Conservation (phyloP, 2,888 invertebrate species). For the Ophioninae sp. region DNA sequence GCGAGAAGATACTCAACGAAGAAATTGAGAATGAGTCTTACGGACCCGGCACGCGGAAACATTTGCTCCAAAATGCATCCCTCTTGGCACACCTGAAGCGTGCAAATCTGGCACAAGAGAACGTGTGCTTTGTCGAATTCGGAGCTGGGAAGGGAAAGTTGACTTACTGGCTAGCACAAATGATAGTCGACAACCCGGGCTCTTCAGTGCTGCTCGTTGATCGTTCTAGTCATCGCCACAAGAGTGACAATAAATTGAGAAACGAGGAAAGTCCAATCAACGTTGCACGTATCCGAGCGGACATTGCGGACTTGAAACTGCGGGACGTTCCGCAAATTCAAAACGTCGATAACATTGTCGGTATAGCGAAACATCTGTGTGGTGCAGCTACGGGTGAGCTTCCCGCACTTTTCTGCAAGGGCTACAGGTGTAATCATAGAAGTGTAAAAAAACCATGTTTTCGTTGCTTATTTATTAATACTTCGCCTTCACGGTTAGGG, state of each 20-base stretch:
- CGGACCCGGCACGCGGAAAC: constrained; percentile 86
- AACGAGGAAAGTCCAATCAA: constrained; percentile 78
- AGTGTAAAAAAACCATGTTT: too few species aligned
- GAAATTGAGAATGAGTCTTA: constrained; percentile 83
- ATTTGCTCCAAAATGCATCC: constrained; percentile 90
- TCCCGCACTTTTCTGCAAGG: neutral
- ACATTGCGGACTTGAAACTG: constrained; percentile 90
- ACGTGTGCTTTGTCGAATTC: constrained; percentile 91
- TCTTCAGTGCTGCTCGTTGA: constrained; percentile 89
- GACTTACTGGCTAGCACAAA: constrained; percentile 88
- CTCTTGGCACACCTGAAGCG: constrained; percentile 87
- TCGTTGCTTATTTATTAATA: too few species aligned
- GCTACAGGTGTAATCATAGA: too few species aligned
- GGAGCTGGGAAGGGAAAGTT: constrained; percentile 96
- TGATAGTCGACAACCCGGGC: constrained; percentile 82
- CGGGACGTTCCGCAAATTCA: constrained; percentile 82
- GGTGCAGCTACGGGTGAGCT: constrained; percentile 91
- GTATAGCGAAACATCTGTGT: constrained; percentile 94
- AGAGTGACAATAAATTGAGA: constrained; percentile 87
- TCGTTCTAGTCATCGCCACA: constrained; percentile 90
- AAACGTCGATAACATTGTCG: constrained; percentile 82
- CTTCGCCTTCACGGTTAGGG: too few species aligned
- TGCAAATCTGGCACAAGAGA: constrained; percentile 83
- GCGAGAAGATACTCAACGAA: constrained; percentile 81
- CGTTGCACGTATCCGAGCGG: constrained; percentile 88